Evolutionary conservation across 1,140 invertebrate genomes (phyloP).

Genomic region (Micrasema longulum): DNA sequence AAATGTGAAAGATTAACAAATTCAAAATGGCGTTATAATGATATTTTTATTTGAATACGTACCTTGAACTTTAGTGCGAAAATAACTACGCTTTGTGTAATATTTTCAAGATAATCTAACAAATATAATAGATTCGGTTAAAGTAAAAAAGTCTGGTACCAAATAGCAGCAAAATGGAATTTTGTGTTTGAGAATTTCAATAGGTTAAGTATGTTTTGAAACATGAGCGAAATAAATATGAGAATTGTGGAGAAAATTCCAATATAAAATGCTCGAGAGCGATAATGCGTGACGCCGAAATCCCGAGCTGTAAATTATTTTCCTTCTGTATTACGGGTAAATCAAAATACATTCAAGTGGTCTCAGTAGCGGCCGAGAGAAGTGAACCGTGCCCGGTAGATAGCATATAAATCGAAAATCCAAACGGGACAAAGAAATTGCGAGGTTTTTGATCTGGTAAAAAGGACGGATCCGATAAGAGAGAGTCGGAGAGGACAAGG

Average conservation of each 20-base stretch:
- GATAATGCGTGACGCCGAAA: constrained; percentile 34
- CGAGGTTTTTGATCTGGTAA: constrained; percentile 47
- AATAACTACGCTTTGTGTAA: too few species aligned
- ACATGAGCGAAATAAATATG: constrained; percentile 33
- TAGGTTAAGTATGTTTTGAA: constrained; percentile 28
- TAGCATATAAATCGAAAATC: constrained; percentile 55
- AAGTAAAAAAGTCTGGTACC: too few species aligned
- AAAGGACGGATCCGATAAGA: constrained; percentile 37
- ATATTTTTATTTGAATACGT: too few species aligned
- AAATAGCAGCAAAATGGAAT: too few species aligned
- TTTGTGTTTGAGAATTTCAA: too few species aligned
- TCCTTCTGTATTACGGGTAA: constrained; percentile 41
- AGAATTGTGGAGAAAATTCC: constrained; percentile 15
- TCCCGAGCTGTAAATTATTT: constrained; percentile 39
- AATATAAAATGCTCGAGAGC: constrained; percentile 10
- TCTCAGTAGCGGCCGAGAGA: constrained; percentile 1
- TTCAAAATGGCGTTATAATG: too few species aligned
- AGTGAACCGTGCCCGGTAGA: constrained; percentile 39
- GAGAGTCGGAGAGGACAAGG: constrained; percentile 14
- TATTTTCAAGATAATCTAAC: too few species aligned
- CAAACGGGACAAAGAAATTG: constrained; percentile 44
- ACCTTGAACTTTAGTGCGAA: too few species aligned
- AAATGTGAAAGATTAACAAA: too few species aligned
- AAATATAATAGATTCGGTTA: too few species aligned
- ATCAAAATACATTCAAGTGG: constrained; percentile 44